Percentiles rank a stretch among this genome's conserved stretches.
Evolutionary conservation across 2,797 vertebrate species (phyloP).

Genomic region (Sparidentex hasta): DNA sequence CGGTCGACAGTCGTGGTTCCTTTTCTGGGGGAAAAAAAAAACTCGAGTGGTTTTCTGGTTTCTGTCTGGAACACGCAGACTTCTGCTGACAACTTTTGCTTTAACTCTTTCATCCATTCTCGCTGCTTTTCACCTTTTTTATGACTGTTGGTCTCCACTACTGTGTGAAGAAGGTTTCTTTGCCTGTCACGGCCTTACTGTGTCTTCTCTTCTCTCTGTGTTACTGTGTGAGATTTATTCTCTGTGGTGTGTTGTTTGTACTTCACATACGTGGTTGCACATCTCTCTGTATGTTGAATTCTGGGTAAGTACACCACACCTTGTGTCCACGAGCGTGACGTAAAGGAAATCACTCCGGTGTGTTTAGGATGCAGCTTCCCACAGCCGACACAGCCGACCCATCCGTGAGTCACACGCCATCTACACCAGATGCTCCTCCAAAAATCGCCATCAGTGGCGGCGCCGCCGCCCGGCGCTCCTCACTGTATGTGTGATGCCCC

Average conservation of each 20-base stretch:
- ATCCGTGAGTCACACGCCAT: slow-evolving; percentile 48
- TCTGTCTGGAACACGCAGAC: not conserved
- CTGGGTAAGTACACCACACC: slow-evolving; percentile 69
- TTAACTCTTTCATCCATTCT: slow-evolving; percentile 14
- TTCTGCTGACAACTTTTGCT: not conserved
- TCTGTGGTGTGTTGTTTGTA: slow-evolving; percentile 21
- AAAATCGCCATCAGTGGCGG: slow-evolving; percentile 58
- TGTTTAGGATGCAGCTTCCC: slow-evolving; percentile 40
- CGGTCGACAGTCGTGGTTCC: not conserved
- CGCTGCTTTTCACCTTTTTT: slow-evolving; percentile 1
- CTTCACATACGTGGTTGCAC: slow-evolving; percentile 43
- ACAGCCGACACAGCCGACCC: slow-evolving; percentile 39
- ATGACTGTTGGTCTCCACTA: not conserved
- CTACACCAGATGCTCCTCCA: slow-evolving; percentile 45
- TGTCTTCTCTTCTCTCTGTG: slow-evolving; percentile 23
- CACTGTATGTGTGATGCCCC: slow-evolving; percentile 52
- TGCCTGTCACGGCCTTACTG: slow-evolving; percentile 9
- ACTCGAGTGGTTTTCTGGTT: not conserved
- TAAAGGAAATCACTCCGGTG: slow-evolving; percentile 34
- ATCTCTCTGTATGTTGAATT: slow-evolving; percentile 41
- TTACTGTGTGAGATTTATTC: slow-evolving; percentile 19
- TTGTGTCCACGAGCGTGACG: slow-evolving; percentile 15
- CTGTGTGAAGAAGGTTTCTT: slow-evolving; percentile 1
- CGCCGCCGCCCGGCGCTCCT: slow-evolving; percentile 29
- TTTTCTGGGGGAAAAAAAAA: not conserved